Evolutionary conservation across 2,797 vertebrate species (phyloP).

Genomic region (Octomys mimax): DNA sequence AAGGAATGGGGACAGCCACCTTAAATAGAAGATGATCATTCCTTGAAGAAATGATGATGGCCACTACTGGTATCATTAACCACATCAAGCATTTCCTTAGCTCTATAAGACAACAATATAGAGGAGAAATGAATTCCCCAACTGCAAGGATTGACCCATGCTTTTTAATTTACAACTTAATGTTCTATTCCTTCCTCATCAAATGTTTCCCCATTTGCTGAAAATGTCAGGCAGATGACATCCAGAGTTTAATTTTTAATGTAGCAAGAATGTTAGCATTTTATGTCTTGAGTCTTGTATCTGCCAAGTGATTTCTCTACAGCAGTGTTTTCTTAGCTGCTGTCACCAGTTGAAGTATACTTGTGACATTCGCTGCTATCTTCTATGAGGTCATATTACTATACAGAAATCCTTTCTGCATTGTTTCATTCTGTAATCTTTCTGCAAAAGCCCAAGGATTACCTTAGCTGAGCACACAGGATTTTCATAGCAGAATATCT

Average conservation of each 20-base stretch:
- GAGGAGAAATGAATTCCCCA: constrained; percentile 24
- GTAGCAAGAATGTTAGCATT: constrained; percentile 22
- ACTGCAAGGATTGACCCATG: not conserved
- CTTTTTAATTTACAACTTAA: constrained; percentile 57
- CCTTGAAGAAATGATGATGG: not conserved
- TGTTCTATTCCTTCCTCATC: constrained; percentile 23
- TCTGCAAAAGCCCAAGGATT: not conserved
- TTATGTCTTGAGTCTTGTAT: not conserved
- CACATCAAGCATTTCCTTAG: not conserved
- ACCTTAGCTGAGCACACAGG: constrained; percentile 55
- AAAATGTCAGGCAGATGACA: constrained; percentile 64
- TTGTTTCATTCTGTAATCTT: constrained; percentile 67
- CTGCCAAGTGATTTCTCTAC: not conserved
- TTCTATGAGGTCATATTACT: constrained; percentile 27
- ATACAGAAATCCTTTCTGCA: constrained; percentile 44
- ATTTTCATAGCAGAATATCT: constrained; percentile 62
- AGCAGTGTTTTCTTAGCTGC: not conserved
- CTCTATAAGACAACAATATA: not conserved
- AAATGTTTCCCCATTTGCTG: constrained; percentile 44
- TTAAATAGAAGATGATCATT: constrained; percentile 15
- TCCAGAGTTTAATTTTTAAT: constrained; percentile 54
- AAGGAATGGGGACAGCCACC: not conserved
- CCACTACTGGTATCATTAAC: not conserved
- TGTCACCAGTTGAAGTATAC: not conserved
- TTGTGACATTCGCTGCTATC: constrained; percentile 51